Evolutionary conservation across 2,113 vertebrate genomes (phyloP), one percentile per base, ranked within the genome.

Genomic region (Tursiops truncatus): DNA sequence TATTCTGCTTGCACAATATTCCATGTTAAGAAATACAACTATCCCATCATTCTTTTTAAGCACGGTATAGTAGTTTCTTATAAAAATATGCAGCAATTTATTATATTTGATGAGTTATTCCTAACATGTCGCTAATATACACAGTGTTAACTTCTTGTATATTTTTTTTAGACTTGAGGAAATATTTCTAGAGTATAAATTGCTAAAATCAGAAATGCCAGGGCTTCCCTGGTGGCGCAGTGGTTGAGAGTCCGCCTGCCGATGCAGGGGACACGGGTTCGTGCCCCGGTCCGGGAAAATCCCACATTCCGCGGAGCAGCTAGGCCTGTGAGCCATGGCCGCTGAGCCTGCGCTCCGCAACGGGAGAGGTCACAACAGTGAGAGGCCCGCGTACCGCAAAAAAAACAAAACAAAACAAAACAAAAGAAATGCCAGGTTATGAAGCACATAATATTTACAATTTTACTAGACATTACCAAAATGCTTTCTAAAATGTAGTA

Each of bases 31-130:
- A 36, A 36, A 36, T 36, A 36, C 36, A 36, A 36, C 36, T 36
- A 36, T 36, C 36, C 36, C 36, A 36, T 36, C 36, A 36, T 36
- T 36, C 36, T 36, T 36, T 36, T 36, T 36, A 36, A 36, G 36
- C 23, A 33, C 5, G 23, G 36, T 1, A 44, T 0, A 63, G 41
- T 6, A 12, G 3, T 38, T 74, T 56, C 33, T 33, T 4, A 4
- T 11, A 28, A 77, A 41, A 28, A 4, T 17, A 0, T 5, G 36
- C 38, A 44, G 14, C 0, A 41, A 31, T 18, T 44, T 10, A 44
- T 44, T 44, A 44, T 44, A 44, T 44, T 9, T 44, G 44, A 44
- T 44, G 44, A 44, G 44, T 28, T 84, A 53, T 53, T 74, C 65
- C 47, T 81, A 58, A 14, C 26, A 41, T 11, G 33, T 60, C 58